A percentile compares a stretch with the other conserved stretches of the same genome.
Conservation (phyloP, 2,888 invertebrate genomes). For the Rosalia funebris region DNA sequence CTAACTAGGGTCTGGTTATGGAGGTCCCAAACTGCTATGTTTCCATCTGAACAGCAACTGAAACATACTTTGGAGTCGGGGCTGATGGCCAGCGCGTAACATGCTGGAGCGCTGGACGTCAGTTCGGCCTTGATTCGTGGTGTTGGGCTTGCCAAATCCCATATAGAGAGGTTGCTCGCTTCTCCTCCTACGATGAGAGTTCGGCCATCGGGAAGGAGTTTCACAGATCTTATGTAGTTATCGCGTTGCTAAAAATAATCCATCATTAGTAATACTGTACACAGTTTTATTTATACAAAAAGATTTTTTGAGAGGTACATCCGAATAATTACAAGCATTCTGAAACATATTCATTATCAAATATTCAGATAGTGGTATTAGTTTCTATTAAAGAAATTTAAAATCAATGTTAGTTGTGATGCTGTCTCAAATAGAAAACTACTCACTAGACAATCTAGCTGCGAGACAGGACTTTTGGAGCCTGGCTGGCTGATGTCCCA, state of each 20-base stretch:
- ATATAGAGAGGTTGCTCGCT: conserved; percentile 93
- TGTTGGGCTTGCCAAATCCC: conserved; percentile 93
- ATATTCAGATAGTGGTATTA: no score
- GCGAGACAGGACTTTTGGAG: conserved; percentile 81
- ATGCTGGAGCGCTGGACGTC: conserved; percentile 92
- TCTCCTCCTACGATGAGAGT: conserved; percentile 97
- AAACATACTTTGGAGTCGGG: conserved; percentile 98
- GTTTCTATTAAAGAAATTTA: no score
- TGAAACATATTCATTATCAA: no score
- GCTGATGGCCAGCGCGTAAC: conserved; percentile 96
- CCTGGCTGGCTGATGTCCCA: conserved; percentile 82
- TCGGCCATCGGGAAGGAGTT: conserved; percentile 91
- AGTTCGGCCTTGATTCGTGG: conserved; percentile 92
- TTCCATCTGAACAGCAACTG: conserved; percentile 98
- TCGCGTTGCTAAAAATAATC: conserved; percentile 81
- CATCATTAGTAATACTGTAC: no score
- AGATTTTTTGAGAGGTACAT: no score
- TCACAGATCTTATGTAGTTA: conserved; percentile 95
- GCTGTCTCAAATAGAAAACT: no score
- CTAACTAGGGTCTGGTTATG: conserved; percentile 91
- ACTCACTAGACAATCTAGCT: conserved; percentile 84
- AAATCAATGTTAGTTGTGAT: no score
- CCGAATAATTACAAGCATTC: no score
- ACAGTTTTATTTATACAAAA: no score
- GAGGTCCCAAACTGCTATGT: conserved; percentile 96